Evolutionary conservation across 2,113 vertebrate species (phyloP).

Genomic region (Ranitomeya variabilis): DNA sequence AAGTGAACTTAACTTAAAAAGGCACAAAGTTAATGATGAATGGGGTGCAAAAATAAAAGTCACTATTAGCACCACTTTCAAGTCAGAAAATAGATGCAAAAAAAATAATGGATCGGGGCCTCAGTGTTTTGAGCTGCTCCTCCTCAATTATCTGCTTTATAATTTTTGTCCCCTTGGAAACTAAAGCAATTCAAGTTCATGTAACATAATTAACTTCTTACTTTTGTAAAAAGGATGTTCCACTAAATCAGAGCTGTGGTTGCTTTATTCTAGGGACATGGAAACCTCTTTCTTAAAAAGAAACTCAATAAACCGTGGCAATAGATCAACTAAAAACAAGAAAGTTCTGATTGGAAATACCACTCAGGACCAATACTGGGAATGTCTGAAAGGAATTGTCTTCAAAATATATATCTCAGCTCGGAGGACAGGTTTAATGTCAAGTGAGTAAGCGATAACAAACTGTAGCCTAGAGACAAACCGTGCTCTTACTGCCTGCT

Average conservation of each 20-base stretch:
- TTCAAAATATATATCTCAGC: neutral
- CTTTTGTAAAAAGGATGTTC: neutral
- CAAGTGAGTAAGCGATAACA: neutral
- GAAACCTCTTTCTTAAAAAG: neutral
- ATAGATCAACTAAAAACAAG: neutral
- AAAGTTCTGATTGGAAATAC: neutral
- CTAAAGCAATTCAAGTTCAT: neutral
- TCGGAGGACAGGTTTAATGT: neutral
- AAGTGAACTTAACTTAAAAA: too few relatives aligned
- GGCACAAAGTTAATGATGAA: too few relatives aligned
- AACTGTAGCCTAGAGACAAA: constrained; percentile 1
- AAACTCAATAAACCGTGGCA: neutral
- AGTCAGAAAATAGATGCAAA: too few relatives aligned
- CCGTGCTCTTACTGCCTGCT: neutral
- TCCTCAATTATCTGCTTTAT: neutral
- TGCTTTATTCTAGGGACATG: neutral
- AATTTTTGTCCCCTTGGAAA: neutral
- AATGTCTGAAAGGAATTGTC: neutral
- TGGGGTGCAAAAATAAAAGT: too few relatives aligned
- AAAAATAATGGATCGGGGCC: too few relatives aligned
- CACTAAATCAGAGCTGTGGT: neutral
- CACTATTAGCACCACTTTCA: too few relatives aligned
- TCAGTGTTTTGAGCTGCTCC: neutral
- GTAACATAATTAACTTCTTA: neutral
- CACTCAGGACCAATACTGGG: neutral